Evolutionary conservation across 2,888 invertebrate species (phyloP).

Genomic region (Trimorus sp.): DNA sequence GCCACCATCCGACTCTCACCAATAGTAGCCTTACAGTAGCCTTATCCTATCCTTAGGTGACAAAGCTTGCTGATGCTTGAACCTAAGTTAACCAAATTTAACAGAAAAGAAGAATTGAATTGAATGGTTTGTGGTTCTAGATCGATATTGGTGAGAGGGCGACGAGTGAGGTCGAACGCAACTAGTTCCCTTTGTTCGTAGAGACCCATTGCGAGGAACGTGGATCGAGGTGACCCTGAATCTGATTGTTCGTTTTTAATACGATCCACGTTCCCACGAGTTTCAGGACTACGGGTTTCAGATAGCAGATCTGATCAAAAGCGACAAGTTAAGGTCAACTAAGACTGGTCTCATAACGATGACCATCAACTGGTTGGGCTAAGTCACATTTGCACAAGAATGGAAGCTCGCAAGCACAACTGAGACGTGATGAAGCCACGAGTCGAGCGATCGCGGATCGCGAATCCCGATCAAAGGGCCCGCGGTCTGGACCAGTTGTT

Average conservation of each 20-base stretch:
- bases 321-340: conserved; percentile 58
- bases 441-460: conserved; percentile 60
- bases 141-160: not conserved
- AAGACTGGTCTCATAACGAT: conserved; percentile 34
- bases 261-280: conserved; percentile 73
- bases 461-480: conserved; percentile 16
- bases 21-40: too few species aligned
- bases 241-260: not conserved
- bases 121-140: too few species aligned
- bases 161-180: not conserved
- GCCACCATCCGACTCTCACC: too few species aligned
- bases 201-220: too few species aligned
- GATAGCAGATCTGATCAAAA: conserved; percentile 76
- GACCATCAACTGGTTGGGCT: conserved; percentile 30
- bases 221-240: too few species aligned
- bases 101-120: too few species aligned
- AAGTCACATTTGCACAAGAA: conserved; percentile 49
- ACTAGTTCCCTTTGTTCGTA: too few species aligned
- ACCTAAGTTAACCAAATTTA: too few species aligned
- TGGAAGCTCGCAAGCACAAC: conserved; percentile 56
- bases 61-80: too few species aligned
- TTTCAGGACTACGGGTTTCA: conserved; percentile 70
- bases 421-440: conserved; percentile 37
- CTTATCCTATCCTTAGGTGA: too few species aligned
- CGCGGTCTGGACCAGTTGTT: too few species aligned